These are phyloP conservation scores for Danaus melanippus DNA, from an alignment of 1,140 invertebrate genomes.

Conservation along the genomic window DNA sequence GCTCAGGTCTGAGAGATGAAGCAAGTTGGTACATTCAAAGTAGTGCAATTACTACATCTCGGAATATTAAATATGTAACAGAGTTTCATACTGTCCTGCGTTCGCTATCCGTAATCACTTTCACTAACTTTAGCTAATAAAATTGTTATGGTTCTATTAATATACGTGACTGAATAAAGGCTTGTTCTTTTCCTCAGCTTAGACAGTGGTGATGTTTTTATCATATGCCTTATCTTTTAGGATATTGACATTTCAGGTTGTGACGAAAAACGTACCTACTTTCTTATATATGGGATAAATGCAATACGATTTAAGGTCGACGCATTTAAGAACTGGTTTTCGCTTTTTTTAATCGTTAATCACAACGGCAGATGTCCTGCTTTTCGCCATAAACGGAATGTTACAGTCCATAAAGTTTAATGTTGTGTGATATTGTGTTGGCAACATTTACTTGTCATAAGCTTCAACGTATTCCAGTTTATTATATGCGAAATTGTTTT, in stretches of 20 bases:
- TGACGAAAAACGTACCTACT: constrained; percentile 12
- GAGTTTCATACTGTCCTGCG: constrained; percentile 17
- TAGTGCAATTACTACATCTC: constrained; percentile 18
- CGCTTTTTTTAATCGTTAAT: constrained; percentile 16
- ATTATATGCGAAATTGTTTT: too few relatives aligned
- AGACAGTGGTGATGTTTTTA: too few relatives aligned
- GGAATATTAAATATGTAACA: constrained; percentile 22
- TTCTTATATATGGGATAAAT: constrained; percentile 15
- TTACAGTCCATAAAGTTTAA: constrained; percentile 12
- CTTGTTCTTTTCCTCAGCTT: too few relatives aligned
- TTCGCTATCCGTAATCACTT: constrained; percentile 8
- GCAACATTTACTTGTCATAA: too few relatives aligned
- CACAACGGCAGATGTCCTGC: constrained; percentile 15
- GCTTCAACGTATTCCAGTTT: too few relatives aligned
- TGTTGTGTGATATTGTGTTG: constrained; percentile 6
- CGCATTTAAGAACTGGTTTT: constrained; percentile 14
- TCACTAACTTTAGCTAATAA: constrained; percentile 11
- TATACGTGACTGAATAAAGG: too few relatives aligned
- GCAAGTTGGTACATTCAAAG: constrained; percentile 13
- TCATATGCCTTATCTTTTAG: too few relatives aligned
- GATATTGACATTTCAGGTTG: too few relatives aligned
- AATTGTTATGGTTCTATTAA: constrained; percentile 2
- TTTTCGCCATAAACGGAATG: constrained; percentile 8
- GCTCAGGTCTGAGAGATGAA: too few relatives aligned
- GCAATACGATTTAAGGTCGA: constrained; percentile 12